Evolutionary conservation across 2,113 vertebrate species (phyloP).

Genomic region (Morone saxatilis): DNA sequence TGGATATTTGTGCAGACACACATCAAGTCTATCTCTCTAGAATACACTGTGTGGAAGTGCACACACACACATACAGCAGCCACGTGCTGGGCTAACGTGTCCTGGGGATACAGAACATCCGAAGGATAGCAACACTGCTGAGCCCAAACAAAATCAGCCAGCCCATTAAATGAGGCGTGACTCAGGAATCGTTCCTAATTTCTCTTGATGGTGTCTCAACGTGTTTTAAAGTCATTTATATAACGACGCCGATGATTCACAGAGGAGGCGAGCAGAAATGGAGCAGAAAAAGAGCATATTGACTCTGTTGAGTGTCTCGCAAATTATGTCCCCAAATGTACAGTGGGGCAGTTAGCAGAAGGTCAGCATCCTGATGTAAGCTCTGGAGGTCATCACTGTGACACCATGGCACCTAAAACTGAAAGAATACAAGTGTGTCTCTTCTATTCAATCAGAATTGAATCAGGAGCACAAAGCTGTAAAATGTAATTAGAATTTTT

Average conservation of each 20-base stretch:
- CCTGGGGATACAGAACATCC: constrained; percentile 57
- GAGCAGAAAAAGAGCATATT: constrained; percentile 78
- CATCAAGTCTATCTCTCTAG: constrained; percentile 25
- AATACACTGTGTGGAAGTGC: not conserved
- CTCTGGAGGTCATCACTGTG: constrained; percentile 35
- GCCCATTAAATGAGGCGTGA: constrained; percentile 76
- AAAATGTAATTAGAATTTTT: constrained; percentile 9
- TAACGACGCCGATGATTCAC: constrained; percentile 75
- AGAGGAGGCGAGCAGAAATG: constrained; percentile 72
- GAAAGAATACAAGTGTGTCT: constrained; percentile 7
- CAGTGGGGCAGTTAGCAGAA: constrained; percentile 59
- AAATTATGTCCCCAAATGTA: constrained; percentile 61
- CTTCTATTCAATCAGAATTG: constrained; percentile 35
- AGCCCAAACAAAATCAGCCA: constrained; percentile 76
- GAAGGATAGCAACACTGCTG: constrained; percentile 71
- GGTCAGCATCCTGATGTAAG: constrained; percentile 61
- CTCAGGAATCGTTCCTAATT: constrained; percentile 71
- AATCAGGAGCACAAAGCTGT: not conserved
- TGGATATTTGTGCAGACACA: constrained; percentile 40
- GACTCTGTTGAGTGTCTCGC: constrained; percentile 61
- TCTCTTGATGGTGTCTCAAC: constrained; percentile 77
- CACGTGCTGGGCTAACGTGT: constrained; percentile 45
- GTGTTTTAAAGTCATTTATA: constrained; percentile 79
- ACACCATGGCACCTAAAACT: constrained; percentile 44
- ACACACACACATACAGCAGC: constrained; percentile 8